Conservation (phyloP, 2,888 invertebrate genomes). For the Thumatha senex region DNA sequence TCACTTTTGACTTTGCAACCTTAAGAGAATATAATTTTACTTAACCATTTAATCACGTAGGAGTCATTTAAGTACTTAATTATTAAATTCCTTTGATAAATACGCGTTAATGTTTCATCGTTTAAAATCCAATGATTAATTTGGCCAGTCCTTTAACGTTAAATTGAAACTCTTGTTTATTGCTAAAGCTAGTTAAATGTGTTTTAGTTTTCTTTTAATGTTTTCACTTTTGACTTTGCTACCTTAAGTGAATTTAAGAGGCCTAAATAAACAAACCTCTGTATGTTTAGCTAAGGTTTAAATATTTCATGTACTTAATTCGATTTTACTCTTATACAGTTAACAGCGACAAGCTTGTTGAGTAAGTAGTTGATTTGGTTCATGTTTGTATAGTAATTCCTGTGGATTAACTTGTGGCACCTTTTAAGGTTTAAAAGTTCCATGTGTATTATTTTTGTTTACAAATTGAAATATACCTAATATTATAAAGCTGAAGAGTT, state of each 20-base stretch:
- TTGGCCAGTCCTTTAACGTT: constrained; percentile 21
- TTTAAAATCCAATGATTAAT: constrained; percentile 12
- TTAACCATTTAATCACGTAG: too few relatives aligned
- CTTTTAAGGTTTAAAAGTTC: too few relatives aligned
- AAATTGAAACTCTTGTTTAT: constrained; percentile 33
- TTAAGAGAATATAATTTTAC: constrained; percentile 25
- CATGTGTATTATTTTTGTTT: too few relatives aligned
- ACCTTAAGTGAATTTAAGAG: constrained; percentile 24
- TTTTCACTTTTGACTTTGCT: constrained; percentile 22
- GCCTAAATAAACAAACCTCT: constrained; percentile 22
- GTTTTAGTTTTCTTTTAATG: constrained; percentile 25
- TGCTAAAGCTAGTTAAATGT: constrained; percentile 24
- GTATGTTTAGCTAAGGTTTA: constrained; percentile 12
- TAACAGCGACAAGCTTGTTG: background rate
- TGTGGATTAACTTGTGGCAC: too few relatives aligned
- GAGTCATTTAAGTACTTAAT: background rate
- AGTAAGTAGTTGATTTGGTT: background rate
- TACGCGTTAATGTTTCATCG: constrained; percentile 5
- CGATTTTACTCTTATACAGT: constrained; percentile 6
- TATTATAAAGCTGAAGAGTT: too few relatives aligned
- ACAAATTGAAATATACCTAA: too few relatives aligned
- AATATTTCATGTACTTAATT: constrained; percentile 8
- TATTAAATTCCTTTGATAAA: constrained; percentile 6
- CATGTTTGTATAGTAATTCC: background rate
- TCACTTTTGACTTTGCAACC: constrained; percentile 22